Percentiles rank a stretch among this genome's conserved stretches.
These are phyloP conservation scores for Manis javanica DNA, from an alignment of 2,797 vertebrate genomes.

Conservation along the genomic window DNA sequence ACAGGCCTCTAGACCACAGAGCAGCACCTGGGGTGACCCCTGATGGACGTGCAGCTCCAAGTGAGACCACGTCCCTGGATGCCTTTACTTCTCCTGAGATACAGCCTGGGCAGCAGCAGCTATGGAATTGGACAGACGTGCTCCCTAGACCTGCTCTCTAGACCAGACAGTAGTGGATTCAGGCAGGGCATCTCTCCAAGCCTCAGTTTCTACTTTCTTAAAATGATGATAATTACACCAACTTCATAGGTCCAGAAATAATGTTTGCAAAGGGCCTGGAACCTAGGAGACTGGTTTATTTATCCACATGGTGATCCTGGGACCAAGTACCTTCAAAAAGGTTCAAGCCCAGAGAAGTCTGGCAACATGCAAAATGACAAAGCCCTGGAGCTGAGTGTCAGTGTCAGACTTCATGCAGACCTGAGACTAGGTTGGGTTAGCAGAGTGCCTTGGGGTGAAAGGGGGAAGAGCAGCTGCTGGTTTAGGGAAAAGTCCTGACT, in stretches of 20 bases:
- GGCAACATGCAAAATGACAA: neutral
- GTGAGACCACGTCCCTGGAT: constrained; percentile 20
- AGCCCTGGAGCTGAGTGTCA: neutral
- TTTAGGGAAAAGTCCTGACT: neutral
- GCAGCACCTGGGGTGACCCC: constrained; percentile 72
- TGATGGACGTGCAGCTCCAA: constrained; percentile 9
- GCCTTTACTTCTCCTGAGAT: neutral
- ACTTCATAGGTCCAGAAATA: constrained; percentile 33
- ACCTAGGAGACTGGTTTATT: neutral
- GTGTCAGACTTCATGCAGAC: neutral
- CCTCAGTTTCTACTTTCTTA: constrained; percentile 52
- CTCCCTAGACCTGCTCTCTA: neutral
- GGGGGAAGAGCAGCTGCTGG: neutral
- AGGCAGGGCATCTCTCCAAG: neutral
- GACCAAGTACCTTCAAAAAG: neutral
- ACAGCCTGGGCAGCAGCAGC: neutral
- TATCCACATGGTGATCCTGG: neutral
- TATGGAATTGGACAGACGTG: neutral
- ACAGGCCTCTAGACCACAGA: constrained; percentile 69
- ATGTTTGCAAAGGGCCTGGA: constrained; percentile 32
- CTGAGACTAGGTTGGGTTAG: neutral
- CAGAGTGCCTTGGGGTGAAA: neutral
- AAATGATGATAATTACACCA: constrained; percentile 38
- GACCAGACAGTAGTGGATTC: neutral
- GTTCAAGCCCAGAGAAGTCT: constrained; percentile 15